Percentiles rank a stretch among this genome's conserved stretches.
phyloP scores from a whole-genome alignment of 2,113 vertebrate species.

The Chamaea fasciata region DNA sequence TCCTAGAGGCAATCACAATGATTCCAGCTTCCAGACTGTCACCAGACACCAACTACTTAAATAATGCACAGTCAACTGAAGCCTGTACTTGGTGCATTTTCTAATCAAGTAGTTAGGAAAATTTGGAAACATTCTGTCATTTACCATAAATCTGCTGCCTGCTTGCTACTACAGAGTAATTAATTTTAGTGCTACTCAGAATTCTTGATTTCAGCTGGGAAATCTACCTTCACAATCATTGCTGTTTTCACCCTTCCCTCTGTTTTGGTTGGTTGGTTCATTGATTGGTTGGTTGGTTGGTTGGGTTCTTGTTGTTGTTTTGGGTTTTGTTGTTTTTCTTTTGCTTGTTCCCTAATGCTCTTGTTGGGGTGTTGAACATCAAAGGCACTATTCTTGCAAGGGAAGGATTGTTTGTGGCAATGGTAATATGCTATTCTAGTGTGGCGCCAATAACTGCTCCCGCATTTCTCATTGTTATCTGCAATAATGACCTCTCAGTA shows the following conservation, averaged over 20 bases:
- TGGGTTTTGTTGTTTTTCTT: neutral
- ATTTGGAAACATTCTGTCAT: conserved; percentile 78
- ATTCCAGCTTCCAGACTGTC: conserved; percentile 76
- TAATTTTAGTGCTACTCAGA: conserved; percentile 73
- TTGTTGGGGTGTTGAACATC: conserved; percentile 17
- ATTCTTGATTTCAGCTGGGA: conserved; percentile 71
- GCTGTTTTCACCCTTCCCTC: neutral
- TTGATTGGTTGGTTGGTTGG: too few relatives aligned
- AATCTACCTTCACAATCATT: conserved; percentile 19
- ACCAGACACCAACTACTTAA: conserved; percentile 80
- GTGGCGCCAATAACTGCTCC: neutral
- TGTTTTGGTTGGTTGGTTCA: neutral
- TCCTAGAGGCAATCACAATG: conserved; percentile 77
- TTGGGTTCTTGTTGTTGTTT: neutral
- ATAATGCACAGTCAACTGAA: conserved; percentile 78
- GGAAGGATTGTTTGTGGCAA: conserved; percentile 1
- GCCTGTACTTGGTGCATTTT: conserved; percentile 72
- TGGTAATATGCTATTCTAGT: neutral
- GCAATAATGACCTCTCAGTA: neutral
- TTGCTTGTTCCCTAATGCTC: neutral
- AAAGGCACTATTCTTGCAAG: neutral
- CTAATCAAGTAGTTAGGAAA: conserved; percentile 77
- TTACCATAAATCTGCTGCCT: conserved; percentile 84
- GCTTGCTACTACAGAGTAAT: conserved; percentile 71
- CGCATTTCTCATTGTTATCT: conserved; percentile 8